Base-by-base conservation (phyloP, 2,888 invertebrate species). In the Incurvaria masculella region DNA sequence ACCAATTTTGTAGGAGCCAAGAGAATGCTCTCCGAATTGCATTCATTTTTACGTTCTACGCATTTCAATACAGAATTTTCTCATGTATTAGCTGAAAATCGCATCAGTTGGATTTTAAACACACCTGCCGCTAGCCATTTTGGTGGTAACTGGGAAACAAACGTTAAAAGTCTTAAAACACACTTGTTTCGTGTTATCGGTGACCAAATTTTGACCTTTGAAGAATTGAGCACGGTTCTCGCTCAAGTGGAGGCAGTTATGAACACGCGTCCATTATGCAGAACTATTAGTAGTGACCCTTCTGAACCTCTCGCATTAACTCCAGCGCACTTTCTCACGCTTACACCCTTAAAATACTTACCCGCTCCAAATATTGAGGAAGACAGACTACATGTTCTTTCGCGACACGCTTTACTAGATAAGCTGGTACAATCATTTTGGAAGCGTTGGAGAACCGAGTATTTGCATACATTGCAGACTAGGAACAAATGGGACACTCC, bases 171-270 rank as follows among this genome's bases (percentile, higher is more conserved):
- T 11, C 8, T 16, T 16, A 42, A 18, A 39, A 10, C 39, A 6
- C 39, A 39, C 14, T 14, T 39, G 18, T 4, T 6, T 4, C 6
- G 39, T 5, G 14, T 17, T n/a, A n/a, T 39, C n/a, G 39, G 39
- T 6, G 4, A 5, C 14, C n/a, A 16, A 6, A 5, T 39, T 5
- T 14, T 39, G 6, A 39, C 39, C 16, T 39, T 8, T 17, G 39
- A 39, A 14, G 39, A 39, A n/a, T 5, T 39, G n/a, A 26, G 74
- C 75, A 0, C 86, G 83, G 60, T 81, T 68, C 19, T 74, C 59
- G 45, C 59, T 83, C 83, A 59, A 78, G 23, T 55, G 5, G 51
- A 54, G 23, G 47, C 48, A 1, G 26, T 52, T 5, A 40, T 55
- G 17, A 55, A 55, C 26, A 54, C 55, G 10, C 21, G 52, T 5